Base-by-base conservation (phyloP, 2,113 vertebrate species). In the Conger conger region DNA sequence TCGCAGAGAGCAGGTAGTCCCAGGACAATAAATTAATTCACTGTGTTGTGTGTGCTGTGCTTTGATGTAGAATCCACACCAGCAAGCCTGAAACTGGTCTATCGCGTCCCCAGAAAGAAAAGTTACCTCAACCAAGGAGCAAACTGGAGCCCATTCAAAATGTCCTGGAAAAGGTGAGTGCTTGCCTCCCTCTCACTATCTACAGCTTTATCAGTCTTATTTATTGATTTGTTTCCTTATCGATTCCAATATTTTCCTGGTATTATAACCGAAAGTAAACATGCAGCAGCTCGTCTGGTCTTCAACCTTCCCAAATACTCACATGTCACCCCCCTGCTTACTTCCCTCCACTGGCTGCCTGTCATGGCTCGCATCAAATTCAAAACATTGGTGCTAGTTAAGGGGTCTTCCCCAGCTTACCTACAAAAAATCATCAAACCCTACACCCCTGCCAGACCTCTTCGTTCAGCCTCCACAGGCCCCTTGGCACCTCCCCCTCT, bases 91-190 rank as follows among this genome's bases (percentile, higher is more conserved):
- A 94, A 18, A 85, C 92, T 68, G 87, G 80, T 15, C 84, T 87
- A 87, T 84, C 30, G 86, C 90, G 87, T 0, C 89, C 89, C 27
- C 91, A 86, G 81, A 86, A 85, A 16, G 93, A 89, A 27, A 93
- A 93, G 63, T 76, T 86, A 37, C 91, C 88, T 20, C 3, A 84
- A 53, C 36, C 88, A 4, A 89, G 92, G 77, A 90, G 89, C 80
- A 93, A 91, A 82, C 84, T 88, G 82, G 94, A 94, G 40, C 93
- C 95, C 27, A 86, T 88, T 83, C 89, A 88, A 81, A 93, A 91
- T 54, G 94, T 95, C 37, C 88, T 95, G 60, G 91, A 93, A n/a
- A 89, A 88, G 95, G 96, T 96, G 84, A 82, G 0, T 63, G 42
- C 37, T 79, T 77, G 20, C 33, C 50, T 37, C 53, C 1, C 53